Evolutionary conservation across 2,113 vertebrate species (phyloP), one percentile per base, ranked within the genome.

Genomic region (Alaudala cheleensis): DNA sequence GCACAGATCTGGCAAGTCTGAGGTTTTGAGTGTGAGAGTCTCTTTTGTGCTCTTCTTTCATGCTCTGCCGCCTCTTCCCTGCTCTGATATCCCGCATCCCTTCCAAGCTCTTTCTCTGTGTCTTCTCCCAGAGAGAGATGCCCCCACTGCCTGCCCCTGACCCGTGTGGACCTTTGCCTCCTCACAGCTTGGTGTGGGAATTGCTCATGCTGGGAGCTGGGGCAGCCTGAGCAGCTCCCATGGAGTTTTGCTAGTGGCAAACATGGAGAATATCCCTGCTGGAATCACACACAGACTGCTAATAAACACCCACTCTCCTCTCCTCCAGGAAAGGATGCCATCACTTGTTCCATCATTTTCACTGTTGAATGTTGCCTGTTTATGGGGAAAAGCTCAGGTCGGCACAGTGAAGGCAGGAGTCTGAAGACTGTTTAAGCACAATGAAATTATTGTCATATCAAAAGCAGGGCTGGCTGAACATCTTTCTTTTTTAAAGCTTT

Each of bases 291-390:
- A 76, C 53, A 77, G 79, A 69, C 72, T 84, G 86, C 44, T 95
- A 91, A 89, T 95, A 92, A 92, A 89, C 77, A 76, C 94, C 91
- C 81, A 86, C 93, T 23, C 44, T 86, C 72, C 14, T 71, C 91
- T 94, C 45, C 88, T 81, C 2, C 5, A 84, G 65, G 91, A 74
- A 70, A 86, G 64, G 64, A 72, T 92, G 66, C 73, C 62, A 80
- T 86, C 61, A 72, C 57, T 88, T 0, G 0, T 71, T 80, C 58
- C 70, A 76, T 88, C 31, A 0, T 81, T 92, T 88, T 78, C 18
- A 14, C 51, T 53, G 19, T 70, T 86, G 77, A 74, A 37, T 54
- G 26, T 73, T 92, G 24, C 50, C 83, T 89, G 5, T 86, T 86
- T 89, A 40, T 28, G n/a, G 40, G 51, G 77, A 84, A 49, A 31